Conservation (phyloP, 2,888 invertebrate species). For the Beris chalybata region DNA sequence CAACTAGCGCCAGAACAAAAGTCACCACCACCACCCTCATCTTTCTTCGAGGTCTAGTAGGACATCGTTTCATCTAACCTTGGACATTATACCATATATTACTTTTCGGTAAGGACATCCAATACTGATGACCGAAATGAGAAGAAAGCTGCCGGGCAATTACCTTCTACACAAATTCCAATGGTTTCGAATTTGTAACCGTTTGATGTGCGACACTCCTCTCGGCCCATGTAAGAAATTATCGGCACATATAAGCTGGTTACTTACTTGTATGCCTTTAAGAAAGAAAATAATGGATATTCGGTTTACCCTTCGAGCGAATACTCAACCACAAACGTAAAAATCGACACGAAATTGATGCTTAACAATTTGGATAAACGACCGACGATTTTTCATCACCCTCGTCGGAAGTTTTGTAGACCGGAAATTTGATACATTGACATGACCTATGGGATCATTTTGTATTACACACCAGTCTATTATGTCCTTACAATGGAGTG, state of each 20-base stretch:
- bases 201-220: not conserved
- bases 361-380: conserved; percentile 27
- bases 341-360: conserved; percentile 31
- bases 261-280: no score
- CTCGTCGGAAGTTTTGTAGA: not conserved
- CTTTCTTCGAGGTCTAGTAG: no score
- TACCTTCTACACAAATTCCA: conserved; percentile 12
- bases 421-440: conserved; percentile 23
- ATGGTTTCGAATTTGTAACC: conserved; percentile 1
- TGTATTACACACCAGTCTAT: conserved; percentile 19
- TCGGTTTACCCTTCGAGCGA: no score
- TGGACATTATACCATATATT: no score
- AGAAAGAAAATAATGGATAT: no score
- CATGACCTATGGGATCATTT: conserved; percentile 29
- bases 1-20: not conserved
- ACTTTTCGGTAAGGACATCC: no score
- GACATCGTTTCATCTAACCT: no score
- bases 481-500: conserved; percentile 19
- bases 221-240: no score
- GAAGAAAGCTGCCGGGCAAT: not conserved
- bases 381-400: conserved; percentile 27
- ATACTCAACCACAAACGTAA: no score
- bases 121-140: not conserved
- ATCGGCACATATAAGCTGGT: no score
- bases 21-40: no score